These are phyloP conservation scores for Musca domestica DNA, from an alignment of 1,140 invertebrate genomes.

Conservation along the genomic window DNA sequence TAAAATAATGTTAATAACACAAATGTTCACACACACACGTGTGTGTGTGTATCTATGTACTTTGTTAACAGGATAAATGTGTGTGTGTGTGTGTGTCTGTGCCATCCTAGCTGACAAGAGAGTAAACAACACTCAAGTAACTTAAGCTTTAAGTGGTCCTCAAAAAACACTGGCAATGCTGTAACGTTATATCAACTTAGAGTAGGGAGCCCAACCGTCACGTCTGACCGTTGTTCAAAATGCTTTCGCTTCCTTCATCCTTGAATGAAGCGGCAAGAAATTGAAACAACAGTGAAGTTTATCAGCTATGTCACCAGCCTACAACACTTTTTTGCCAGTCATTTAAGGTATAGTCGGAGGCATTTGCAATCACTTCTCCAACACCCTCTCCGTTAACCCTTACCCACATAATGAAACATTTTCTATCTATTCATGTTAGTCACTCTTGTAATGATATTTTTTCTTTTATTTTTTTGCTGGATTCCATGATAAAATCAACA, in stretches of 20 bases:
- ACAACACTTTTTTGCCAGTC: neutral
- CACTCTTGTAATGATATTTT: neutral
- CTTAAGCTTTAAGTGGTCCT: slow-evolving; percentile 11
- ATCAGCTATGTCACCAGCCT: slow-evolving; percentile 5
- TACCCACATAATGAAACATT: too few species aligned
- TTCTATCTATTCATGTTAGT: too few species aligned
- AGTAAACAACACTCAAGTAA: slow-evolving; percentile 12
- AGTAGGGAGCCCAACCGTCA: too few species aligned
- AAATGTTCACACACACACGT: neutral
- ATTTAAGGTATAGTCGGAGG: neutral
- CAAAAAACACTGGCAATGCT: neutral
- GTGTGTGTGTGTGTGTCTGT: neutral
- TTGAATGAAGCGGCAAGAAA: neutral
- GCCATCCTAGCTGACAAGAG: slow-evolving; percentile 4
- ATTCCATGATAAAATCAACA: slow-evolving; percentile 13
- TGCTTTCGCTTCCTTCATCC: neutral
- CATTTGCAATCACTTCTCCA: too few species aligned
- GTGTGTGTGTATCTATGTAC: neutral
- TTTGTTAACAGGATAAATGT: too few species aligned
- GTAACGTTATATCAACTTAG: too few species aligned
- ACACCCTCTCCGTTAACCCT: too few species aligned
- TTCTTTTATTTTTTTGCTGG: neutral
- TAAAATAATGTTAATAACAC: neutral
- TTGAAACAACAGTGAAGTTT: neutral
- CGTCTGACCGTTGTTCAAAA: too few species aligned